Evolutionary conservation across 2,797 vertebrate species (phyloP), one percentile per base, ranked within the genome.

Genomic region (Pitangus sulphuratus): DNA sequence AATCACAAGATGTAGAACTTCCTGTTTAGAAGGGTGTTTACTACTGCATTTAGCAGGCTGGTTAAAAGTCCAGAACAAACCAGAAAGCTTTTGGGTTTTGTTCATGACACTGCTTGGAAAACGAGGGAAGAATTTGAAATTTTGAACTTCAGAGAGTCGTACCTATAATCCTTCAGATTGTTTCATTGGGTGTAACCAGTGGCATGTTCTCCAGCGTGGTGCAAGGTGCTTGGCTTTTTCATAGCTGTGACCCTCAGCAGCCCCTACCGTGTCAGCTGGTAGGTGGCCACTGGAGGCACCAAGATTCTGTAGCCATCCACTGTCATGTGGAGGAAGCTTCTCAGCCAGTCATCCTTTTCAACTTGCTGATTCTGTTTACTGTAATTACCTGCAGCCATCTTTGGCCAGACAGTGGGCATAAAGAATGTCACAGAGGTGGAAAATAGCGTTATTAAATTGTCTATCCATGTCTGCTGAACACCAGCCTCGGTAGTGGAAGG

Each of bases 1-100:
- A 35, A 81, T 95, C 95, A 93, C 71, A 45, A 80, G 96, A 79
- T 37, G 30, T 39, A 89, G 90, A 89, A 66, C 94, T 97, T 97
- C 97, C 97, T 82, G 89, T 93, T 96, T 89, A 87, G 66, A 33
- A 68, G 96, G 74, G 39, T 62, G 61, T 76, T 94, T 83, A 81
- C 78, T 44, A 1, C 20, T 89, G 64, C 53, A 2, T 78, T 83
- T 82, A 61, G 64, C 51, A 90, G 89, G 40, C 50, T 37, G 17
- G 28, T 95, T 97, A 96, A 92, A 95, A 75, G 60, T 71, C 71
- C 79, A 93, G 57, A 89, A 20, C 47, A 61, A 68, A 61, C 19
- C 64, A 71, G 56, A 70, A 72, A 87, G 12, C 20, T 15, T 28
- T 78, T 75, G 24, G 62, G 69, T 14, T 10, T 78, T 86, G 12